phyloP scores from a whole-genome alignment of 2,113 vertebrate genomes.

The Otocyon megalotis region DNA sequence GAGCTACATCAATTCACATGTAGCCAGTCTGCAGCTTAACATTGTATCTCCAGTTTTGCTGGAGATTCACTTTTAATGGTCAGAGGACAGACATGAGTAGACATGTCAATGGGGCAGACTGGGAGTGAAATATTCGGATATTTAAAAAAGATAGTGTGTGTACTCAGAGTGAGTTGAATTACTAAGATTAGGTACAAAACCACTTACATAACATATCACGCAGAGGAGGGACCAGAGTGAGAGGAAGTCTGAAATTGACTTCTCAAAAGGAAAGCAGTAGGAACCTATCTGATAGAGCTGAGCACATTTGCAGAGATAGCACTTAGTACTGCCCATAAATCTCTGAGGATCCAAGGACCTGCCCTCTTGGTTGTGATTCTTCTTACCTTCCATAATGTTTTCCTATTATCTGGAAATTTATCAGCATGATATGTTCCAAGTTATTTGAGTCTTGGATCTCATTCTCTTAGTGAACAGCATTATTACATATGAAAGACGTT shows the following conservation, averaged over 20 bases:
- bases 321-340: background rate
- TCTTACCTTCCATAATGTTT: background rate
- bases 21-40: background rate
- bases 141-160: background rate
- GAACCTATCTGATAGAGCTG: background rate
- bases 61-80: background rate
- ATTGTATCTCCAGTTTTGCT: background rate
- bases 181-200: background rate
- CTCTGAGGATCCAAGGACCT: background rate
- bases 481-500: background rate
- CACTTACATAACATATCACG: background rate
- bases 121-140: background rate
- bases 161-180: background rate
- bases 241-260: background rate
- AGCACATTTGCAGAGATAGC: background rate
- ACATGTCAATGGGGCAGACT: background rate
- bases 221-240: background rate
- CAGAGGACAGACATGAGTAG: background rate
- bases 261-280: background rate
- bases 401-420: background rate
- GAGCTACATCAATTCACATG: background rate
- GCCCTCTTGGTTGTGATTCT: background rate
- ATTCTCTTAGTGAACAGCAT: background rate
- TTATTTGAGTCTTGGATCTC: background rate
- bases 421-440: background rate